Evolutionary conservation across 1,140 invertebrate species (phyloP).

Genomic region (Triops longicaudatus): DNA sequence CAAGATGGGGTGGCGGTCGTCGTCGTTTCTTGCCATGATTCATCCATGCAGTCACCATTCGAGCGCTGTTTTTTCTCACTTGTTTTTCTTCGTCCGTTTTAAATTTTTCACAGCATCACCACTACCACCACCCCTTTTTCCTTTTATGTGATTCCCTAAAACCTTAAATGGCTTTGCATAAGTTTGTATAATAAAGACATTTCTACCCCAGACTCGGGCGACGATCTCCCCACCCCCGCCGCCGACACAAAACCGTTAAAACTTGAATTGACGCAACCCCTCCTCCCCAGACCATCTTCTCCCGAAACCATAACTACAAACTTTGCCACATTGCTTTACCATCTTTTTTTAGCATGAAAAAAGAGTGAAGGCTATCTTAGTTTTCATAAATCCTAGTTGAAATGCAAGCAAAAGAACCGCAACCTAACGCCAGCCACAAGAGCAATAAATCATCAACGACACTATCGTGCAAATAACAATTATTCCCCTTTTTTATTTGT

Average conservation of each 20-base stretch:
- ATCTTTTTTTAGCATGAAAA: neutral
- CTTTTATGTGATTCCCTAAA: neutral
- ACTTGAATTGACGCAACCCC: neutral
- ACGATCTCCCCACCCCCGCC: neutral
- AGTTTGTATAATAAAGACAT: constrained; percentile 16
- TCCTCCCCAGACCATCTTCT: neutral
- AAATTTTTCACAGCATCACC: neutral
- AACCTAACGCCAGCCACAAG: constrained; percentile 3
- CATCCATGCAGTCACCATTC: neutral
- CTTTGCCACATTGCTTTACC: constrained; percentile 5
- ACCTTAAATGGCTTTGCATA: neutral
- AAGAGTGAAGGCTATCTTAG: neutral
- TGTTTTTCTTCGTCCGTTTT: neutral
- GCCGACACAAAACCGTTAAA: neutral
- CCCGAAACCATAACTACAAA: neutral
- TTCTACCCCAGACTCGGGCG: neutral
- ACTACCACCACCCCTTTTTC: neutral
- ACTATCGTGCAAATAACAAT: neutral
- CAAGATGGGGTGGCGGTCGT: neutral
- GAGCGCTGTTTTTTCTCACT: neutral
- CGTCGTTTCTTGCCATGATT: constrained; percentile 6
- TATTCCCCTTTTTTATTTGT: neutral
- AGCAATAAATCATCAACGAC: neutral
- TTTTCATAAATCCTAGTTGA: constrained; percentile 1
- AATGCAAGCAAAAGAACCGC: neutral